Evolutionary conservation across 1,140 invertebrate species (phyloP).

Genomic region (Capitella teleta): DNA sequence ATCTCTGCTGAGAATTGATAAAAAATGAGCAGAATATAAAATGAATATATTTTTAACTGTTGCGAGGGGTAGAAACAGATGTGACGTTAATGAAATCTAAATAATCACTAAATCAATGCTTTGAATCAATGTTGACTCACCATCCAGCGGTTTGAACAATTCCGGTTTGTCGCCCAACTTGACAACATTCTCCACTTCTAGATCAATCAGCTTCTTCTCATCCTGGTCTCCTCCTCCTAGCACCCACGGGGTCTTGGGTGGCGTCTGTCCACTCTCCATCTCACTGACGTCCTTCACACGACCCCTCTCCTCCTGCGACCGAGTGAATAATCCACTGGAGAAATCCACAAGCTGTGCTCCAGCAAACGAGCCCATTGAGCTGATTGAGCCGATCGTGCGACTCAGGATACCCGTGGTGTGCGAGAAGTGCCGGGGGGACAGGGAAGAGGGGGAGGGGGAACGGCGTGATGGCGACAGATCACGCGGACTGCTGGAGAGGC

Average conservation of each 20-base stretch:
- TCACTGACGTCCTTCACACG: background rate
- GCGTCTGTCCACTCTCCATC: background rate
- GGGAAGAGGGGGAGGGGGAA: too few species aligned
- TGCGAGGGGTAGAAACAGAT: too few species aligned
- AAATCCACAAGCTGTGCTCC: background rate
- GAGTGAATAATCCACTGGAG: background rate
- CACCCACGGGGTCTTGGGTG: background rate
- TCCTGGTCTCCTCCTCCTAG: background rate
- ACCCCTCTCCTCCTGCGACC: background rate
- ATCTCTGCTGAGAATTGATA: too few species aligned
- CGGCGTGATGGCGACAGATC: too few species aligned
- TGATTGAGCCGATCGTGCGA: background rate
- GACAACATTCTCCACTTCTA: conserved; percentile 51
- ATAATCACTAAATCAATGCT: too few species aligned
- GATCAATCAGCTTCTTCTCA: conserved; percentile 8
- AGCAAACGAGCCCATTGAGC: background rate
- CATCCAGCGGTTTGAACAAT: conserved; percentile 84
- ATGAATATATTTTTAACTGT: too few species aligned
- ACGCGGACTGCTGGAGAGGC: too few species aligned
- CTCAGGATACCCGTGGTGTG: background rate
- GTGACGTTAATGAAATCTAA: too few species aligned
- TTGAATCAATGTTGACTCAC: too few species aligned
- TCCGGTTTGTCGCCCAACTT: conserved; percentile 88
- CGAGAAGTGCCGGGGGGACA: background rate
- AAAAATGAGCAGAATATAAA: too few species aligned